These are phyloP conservation scores for Zootoca vivipara DNA, from an alignment of 2,113 vertebrate genomes.

Conservation along the genomic window DNA sequence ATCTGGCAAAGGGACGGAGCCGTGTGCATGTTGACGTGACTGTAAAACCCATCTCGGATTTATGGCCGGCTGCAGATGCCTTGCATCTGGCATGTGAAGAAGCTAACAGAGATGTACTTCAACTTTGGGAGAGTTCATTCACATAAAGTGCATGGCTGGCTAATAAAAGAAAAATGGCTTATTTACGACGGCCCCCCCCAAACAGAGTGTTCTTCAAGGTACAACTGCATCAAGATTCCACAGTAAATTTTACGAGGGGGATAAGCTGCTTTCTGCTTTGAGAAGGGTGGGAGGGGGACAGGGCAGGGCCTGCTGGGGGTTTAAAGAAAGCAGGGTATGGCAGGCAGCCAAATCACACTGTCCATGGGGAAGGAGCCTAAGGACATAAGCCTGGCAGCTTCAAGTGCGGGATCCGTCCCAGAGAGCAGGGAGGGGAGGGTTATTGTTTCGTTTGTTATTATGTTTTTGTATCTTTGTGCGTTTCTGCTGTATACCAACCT, in stretches of 20 bases:
- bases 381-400: not conserved
- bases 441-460: too few species aligned
- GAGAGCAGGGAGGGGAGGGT: too few species aligned
- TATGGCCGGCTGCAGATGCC: not conserved
- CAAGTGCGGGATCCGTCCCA: not conserved
- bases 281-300: not conserved
- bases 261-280: not conserved
- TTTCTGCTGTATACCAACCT: too few species aligned
- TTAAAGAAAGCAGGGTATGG: not conserved
- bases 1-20: not conserved
- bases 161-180: not conserved
- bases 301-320: too few species aligned
- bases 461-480: too few species aligned
- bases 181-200: not conserved
- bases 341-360: not conserved
- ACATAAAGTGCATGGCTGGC: not conserved
- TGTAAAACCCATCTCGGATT: not conserved
- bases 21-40: not conserved
- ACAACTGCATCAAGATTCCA: not conserved
- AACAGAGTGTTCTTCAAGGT: not conserved
- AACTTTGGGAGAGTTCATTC: not conserved
- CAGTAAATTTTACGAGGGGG: not conserved
- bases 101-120: not conserved
- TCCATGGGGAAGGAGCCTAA: not conserved
- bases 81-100: slow-evolving; percentile 13